Base-by-base conservation (phyloP, 2,888 invertebrate genomes). In the Pegoplata infirma region DNA sequence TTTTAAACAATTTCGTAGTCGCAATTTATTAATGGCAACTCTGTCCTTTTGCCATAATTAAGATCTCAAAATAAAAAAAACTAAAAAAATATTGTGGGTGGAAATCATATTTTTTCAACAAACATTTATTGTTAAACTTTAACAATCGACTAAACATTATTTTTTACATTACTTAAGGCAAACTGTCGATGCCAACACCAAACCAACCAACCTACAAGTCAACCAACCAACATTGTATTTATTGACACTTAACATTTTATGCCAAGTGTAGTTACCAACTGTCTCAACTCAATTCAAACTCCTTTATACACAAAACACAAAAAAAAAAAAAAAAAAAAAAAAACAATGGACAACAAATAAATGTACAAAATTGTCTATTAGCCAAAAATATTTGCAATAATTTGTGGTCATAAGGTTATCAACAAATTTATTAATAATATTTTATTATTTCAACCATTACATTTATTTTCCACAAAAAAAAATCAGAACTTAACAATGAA, bases 371-470 rank as follows among this genome's bases (percentile, higher is more conserved):
- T 66, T 69, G 78, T 79, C 78, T 79, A 79, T 74, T 74, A 78
- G 78, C 69, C 74, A 66, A 74, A 63, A 78, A 66, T 61, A 71
- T 79, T 79, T 66, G 78, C 46, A 74, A 79, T 74, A 79, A 79
- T 79, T 79, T 79, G 78, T 74, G 78, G 78, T 79, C 74, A 79
- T 55, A 69, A 74, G 78, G 78, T 79, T 79, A 79, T 79, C 78
- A 79, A 74, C 69, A 79, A 71, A 79, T 79, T 79, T 79, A 79
- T 79, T 74, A 79, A 74, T 79, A 79, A 79, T 79, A 79, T 79
- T 79, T 74, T 74, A 79, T 79, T 74, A 71, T 74, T 74, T 61
- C 49, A 69, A 49, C 14, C 25, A 68, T 61, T 21, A 63, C 40
- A 75, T 61, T 63, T 68, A 19, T 68, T 55, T 61, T 10, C 1